These are phyloP conservation scores for Aptenodytes patagonicus DNA, from an alignment of 2,113 vertebrate genomes.

Conservation along the genomic window DNA sequence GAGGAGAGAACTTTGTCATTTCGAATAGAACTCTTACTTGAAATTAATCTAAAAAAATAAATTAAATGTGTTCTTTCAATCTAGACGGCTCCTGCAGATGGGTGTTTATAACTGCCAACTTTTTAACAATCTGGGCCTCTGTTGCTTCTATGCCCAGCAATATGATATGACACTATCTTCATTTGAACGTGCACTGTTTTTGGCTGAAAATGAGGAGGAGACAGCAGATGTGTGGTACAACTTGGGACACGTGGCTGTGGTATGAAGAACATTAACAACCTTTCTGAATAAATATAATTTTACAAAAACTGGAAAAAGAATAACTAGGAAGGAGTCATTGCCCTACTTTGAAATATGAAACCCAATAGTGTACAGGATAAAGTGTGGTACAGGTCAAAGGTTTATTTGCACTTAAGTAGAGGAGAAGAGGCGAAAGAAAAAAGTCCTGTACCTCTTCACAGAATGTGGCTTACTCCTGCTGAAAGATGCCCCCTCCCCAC, in stretches of 20 bases:
- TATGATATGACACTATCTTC: constrained; percentile 96
- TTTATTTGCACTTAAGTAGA: neutral
- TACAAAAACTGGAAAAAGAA: neutral
- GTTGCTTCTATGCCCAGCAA: constrained; percentile 98
- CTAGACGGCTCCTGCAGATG: constrained; percentile 95
- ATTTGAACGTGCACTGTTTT: constrained; percentile 89
- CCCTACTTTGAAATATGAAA: neutral
- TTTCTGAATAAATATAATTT: neutral
- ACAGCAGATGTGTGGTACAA: constrained; percentile 97
- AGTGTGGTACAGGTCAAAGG: neutral
- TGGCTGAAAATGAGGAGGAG: constrained; percentile 89
- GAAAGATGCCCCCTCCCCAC: neutral
- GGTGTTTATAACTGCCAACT: constrained; percentile 96
- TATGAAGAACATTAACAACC: constrained; percentile 64
- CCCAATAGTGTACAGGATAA: neutral
- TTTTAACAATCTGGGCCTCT: constrained; percentile 96
- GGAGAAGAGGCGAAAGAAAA: neutral
- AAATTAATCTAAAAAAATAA: neutral
- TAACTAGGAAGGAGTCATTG: neutral
- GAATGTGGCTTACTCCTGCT: neutral
- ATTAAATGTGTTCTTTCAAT: neutral
- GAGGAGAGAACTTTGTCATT: neutral
- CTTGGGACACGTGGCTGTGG: constrained; percentile 92
- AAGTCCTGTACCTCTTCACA: neutral
- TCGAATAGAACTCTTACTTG: neutral